These are phyloP conservation scores for Okapia johnstoni DNA, from an alignment of 2,113 vertebrate genomes.

Conservation along the genomic window DNA sequence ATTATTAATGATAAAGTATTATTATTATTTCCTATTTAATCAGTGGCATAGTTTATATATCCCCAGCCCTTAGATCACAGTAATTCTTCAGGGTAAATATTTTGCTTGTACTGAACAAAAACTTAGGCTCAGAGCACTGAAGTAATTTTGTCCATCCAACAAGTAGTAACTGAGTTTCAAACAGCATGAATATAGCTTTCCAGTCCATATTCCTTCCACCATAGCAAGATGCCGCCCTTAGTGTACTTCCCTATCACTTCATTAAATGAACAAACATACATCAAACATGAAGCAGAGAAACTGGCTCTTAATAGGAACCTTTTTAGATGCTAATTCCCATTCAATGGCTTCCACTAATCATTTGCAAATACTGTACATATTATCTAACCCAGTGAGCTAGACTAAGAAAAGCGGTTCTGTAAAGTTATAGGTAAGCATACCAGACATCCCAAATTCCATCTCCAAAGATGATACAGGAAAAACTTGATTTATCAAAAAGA, in stretches of 20 bases:
- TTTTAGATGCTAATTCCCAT: neutral
- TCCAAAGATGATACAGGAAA: neutral
- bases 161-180: neutral
- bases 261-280: neutral
- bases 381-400: neutral
- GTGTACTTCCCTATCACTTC: neutral
- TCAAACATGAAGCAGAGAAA: neutral
- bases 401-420: neutral
- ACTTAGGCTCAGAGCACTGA: neutral
- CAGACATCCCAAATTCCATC: neutral
- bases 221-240: neutral
- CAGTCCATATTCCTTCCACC: neutral
- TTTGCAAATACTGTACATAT: neutral
- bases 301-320: neutral
- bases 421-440: neutral
- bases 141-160: neutral
- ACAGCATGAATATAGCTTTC: neutral
- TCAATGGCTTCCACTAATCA: neutral
- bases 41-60: neutral
- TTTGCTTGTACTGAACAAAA: neutral
- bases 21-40: neutral
- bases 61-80: neutral
- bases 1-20: neutral
- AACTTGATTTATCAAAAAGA: neutral
- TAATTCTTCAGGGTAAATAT: neutral